A percentile compares a stretch with the other conserved stretches of the same genome.
phyloP scores from a whole-genome alignment of 2,888 invertebrate genomes.

The Dasypolia templi region DNA sequence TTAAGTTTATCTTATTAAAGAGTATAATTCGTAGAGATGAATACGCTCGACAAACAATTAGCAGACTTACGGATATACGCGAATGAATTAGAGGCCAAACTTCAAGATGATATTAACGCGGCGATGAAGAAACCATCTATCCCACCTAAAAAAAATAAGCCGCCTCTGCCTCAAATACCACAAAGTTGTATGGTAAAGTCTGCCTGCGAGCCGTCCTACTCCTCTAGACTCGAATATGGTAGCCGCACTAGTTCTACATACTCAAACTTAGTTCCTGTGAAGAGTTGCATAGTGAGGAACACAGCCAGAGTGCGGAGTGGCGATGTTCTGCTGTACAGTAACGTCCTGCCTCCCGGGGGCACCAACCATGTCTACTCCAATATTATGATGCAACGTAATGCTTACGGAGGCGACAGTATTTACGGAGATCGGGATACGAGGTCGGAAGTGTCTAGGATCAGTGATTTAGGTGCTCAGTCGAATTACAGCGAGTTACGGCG shows the following conservation, averaged over 20 bases:
- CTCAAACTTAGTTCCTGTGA: slow-evolving; percentile 88
- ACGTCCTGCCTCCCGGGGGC: slow-evolving; percentile 87
- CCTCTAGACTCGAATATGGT: slow-evolving; percentile 92
- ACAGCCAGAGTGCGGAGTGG: slow-evolving; percentile 83
- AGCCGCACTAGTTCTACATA: slow-evolving; percentile 88
- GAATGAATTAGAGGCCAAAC: slow-evolving; percentile 87
- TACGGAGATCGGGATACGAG: slow-evolving; percentile 84
- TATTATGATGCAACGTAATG: slow-evolving; percentile 86
- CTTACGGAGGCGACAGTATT: slow-evolving; percentile 87
- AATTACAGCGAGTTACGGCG: slow-evolving; percentile 91
- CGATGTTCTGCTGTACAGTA: slow-evolving; percentile 87
- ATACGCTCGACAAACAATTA: slow-evolving; percentile 86
- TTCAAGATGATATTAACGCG: slow-evolving; percentile 88
- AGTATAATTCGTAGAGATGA: slow-evolving; percentile 75
- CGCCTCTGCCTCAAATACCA: slow-evolving; percentile 92
- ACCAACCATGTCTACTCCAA: slow-evolving; percentile 89
- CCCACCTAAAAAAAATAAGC: slow-evolving; percentile 87
- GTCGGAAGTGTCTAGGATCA: slow-evolving; percentile 87
- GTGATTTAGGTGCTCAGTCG: slow-evolving; percentile 90
- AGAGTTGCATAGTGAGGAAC: slow-evolving; percentile 88
- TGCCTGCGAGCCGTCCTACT: slow-evolving; percentile 94
- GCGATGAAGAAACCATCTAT: slow-evolving; percentile 87
- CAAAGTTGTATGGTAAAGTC: slow-evolving; percentile 94
- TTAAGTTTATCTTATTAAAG: slow-evolving; percentile 32
- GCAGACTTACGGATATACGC: slow-evolving; percentile 88